These are phyloP conservation scores for Neodiprion fabricii DNA, from an alignment of 1,140 invertebrate genomes.

Conservation along the genomic window DNA sequence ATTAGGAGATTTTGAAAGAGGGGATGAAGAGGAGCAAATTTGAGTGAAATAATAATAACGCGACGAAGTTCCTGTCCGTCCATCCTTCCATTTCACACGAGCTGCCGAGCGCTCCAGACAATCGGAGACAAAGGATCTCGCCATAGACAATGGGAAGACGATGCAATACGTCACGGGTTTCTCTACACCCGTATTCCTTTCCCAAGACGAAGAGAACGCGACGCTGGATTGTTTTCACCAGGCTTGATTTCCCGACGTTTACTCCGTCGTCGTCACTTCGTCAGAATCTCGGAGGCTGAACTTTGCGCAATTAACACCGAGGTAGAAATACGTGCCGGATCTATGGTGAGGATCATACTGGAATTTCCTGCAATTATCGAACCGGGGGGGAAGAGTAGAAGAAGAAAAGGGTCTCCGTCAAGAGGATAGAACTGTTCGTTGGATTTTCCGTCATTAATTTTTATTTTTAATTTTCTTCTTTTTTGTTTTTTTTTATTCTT, in stretches of 20 bases:
- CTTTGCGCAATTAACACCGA: too few relatives aligned
- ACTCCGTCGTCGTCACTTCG: not conserved
- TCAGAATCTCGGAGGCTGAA: too few relatives aligned
- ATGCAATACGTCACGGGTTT: not conserved
- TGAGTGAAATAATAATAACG: not conserved
- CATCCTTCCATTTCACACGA: not conserved
- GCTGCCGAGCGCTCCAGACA: not conserved
- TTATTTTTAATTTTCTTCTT: too few relatives aligned
- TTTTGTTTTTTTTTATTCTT: too few relatives aligned
- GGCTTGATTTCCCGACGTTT: not conserved
- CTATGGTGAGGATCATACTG: too few relatives aligned
- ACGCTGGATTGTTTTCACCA: not conserved
- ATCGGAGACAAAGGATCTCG: constrained; percentile 5
- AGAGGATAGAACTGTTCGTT: too few relatives aligned
- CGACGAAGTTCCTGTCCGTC: not conserved
- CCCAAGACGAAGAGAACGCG: not conserved
- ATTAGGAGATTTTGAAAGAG: not conserved
- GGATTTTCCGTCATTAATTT: too few relatives aligned
- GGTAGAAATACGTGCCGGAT: too few relatives aligned
- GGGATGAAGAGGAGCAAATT: too few relatives aligned
- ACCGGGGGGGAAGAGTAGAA: too few relatives aligned
- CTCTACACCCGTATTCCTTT: not conserved
- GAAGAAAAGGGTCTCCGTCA: too few relatives aligned
- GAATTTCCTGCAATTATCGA: too few relatives aligned
- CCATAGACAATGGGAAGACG: not conserved